phyloP scores from a whole-genome alignment of 2,113 vertebrate species.

The Muntiacus reevesi region DNA sequence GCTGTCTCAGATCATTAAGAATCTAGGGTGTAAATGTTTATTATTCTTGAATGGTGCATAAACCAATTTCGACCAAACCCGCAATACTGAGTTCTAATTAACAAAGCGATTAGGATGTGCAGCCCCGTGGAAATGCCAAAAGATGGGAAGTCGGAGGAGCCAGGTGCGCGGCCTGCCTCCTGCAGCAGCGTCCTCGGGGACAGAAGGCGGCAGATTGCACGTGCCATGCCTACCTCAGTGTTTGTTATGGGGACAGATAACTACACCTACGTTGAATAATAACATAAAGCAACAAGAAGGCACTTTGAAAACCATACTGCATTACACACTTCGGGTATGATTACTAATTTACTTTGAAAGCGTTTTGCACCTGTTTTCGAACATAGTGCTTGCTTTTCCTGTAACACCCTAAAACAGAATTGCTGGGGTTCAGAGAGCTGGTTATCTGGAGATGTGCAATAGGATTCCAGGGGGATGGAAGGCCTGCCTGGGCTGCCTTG shows the following conservation, averaged over 20 bases:
- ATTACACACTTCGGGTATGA: not conserved
- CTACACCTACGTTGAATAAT: not conserved
- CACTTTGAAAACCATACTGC: not conserved
- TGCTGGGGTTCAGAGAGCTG: not conserved
- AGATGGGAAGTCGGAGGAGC: not conserved
- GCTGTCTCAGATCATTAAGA: constrained; percentile 1
- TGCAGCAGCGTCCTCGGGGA: not conserved
- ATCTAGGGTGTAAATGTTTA: not conserved
- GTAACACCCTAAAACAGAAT: not conserved
- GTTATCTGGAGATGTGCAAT: not conserved
- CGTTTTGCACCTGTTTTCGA: not conserved
- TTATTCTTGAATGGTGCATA: not conserved
- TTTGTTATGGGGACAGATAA: not conserved
- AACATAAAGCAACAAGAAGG: not conserved
- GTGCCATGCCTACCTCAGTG: not conserved
- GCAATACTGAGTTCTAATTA: not conserved
- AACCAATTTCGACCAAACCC: constrained; percentile 11
- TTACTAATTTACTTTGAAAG: not conserved
- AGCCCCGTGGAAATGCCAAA: not conserved
- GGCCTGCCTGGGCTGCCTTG: not conserved
- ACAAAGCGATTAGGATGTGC: not conserved
- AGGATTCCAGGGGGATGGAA: not conserved
- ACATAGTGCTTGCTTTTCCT: not conserved
- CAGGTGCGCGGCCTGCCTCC: not conserved
- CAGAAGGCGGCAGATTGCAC: not conserved